These are phyloP conservation scores for Tyto alba DNA, from an alignment of 2,113 vertebrate genomes.

Conservation along the genomic window DNA sequence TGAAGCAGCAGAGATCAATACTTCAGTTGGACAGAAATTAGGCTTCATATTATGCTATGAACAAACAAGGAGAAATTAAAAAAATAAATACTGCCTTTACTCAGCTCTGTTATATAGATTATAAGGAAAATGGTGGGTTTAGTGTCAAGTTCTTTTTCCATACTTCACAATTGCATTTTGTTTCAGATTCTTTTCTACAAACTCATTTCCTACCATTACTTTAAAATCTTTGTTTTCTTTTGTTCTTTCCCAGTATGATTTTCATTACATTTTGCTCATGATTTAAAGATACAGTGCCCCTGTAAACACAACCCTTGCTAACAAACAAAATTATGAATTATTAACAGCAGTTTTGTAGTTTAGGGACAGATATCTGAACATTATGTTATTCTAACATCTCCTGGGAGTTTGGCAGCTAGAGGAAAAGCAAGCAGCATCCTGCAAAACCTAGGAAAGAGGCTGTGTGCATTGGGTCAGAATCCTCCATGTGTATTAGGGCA, in stretches of 20 bases:
- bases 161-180: not conserved
- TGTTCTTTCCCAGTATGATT: not conserved
- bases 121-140: not conserved
- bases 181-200: not conserved
- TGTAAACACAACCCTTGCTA: not conserved
- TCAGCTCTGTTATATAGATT: conserved; percentile 3
- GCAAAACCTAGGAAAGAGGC: not conserved
- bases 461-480: not conserved
- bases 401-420: not conserved
- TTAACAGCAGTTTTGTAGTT: not conserved
- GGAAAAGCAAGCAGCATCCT: not conserved
- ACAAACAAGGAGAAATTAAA: conserved; percentile 36
- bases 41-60: not conserved
- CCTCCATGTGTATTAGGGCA: not conserved
- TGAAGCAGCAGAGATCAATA: conserved; percentile 25
- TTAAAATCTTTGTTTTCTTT: not conserved
- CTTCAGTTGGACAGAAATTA: conserved; percentile 6
- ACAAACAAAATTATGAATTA: not conserved
- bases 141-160: not conserved
- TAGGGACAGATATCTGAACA: not conserved
- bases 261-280: not conserved
- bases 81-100: conserved; percentile 20
- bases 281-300: not conserved
- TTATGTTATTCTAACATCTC: not conserved
- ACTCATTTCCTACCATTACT: not conserved